phyloP scores from a whole-genome alignment of 92 coral and sea anemone species.

The Porites rus region DNA sequence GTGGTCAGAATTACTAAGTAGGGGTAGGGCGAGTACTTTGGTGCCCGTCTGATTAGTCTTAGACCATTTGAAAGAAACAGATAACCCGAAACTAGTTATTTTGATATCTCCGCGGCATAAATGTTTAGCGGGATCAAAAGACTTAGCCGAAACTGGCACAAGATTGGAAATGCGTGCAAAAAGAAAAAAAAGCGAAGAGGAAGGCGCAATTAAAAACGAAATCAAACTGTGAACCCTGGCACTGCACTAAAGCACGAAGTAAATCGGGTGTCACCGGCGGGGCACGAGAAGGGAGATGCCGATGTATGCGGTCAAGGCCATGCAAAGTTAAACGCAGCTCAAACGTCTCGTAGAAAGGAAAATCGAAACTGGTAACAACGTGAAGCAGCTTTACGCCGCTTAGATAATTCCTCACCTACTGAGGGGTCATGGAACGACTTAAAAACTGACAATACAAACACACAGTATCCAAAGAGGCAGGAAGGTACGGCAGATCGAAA shows the following conservation, averaged over 20 bases:
- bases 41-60: not conserved
- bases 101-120: not conserved
- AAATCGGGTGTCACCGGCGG: conserved; percentile 27
- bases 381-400: conserved; percentile 39
- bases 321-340: conserved; percentile 14
- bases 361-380: not conserved
- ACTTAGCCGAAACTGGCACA: not conserved
- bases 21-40: not conserved
- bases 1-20: not conserved
- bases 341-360: not conserved
- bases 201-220: conserved; percentile 1
- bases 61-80: conserved; percentile 2
- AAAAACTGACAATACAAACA: conserved; percentile 43
- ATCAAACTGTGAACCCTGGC: not conserved
- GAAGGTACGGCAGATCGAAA: conserved; percentile 20
- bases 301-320: conserved; percentile 18
- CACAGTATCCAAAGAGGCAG: conserved; percentile 40
- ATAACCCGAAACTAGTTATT: not conserved
- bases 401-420: conserved; percentile 29
- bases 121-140: not conserved
- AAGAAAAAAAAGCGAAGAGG: conserved; percentile 25
- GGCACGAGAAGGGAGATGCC: conserved; percentile 19
- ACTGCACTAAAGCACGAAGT: conserved; percentile 14
- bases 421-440: conserved; percentile 32
- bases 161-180: conserved; percentile 12